A percentile compares a stretch with the other conserved stretches of the same genome.
phyloP scores from a whole-genome alignment of 2,888 invertebrate genomes.

The Melanostoma mellinum region DNA sequence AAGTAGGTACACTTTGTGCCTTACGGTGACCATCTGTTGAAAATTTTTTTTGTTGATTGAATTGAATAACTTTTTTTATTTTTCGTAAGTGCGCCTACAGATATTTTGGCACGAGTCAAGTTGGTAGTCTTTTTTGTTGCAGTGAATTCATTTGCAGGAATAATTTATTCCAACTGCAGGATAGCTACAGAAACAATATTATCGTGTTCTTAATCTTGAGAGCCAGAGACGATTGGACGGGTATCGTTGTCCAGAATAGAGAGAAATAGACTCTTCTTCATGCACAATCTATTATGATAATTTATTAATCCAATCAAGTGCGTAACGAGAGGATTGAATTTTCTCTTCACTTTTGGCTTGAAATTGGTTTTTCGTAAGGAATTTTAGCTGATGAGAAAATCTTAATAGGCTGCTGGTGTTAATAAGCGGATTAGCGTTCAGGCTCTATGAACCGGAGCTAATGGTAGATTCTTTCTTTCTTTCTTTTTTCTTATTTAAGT shows the following conservation, averaged over 20 bases:
- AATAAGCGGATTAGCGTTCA: too few species aligned
- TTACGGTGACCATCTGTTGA: conserved; percentile 50
- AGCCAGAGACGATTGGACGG: not conserved
- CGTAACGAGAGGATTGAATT: conserved; percentile 52
- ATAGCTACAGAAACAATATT: conserved; percentile 22
- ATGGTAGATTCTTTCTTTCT: not conserved
- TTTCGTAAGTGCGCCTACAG: conserved; percentile 38
- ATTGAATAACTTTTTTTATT: conserved; percentile 5
- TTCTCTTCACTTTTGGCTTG: not conserved
- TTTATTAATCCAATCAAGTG: conserved; percentile 62
- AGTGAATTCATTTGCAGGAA: conserved; percentile 40
- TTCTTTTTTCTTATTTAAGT: not conserved
- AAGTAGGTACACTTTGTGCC: conserved; percentile 27
- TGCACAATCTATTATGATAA: conserved; percentile 59
- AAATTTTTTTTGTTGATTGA: not conserved
- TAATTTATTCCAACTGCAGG: conserved; percentile 50
- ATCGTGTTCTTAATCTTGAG: not conserved
- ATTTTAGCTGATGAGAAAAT: conserved; percentile 7
- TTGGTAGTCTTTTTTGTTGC: conserved; percentile 27
- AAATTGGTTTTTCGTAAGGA: not conserved
- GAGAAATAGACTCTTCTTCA: not conserved
- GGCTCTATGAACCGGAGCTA: too few species aligned
- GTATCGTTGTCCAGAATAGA: too few species aligned
- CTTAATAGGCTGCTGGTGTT: not conserved
- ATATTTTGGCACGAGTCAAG: conserved; percentile 62